These are phyloP conservation scores for Ischnus inquisitorius DNA, from an alignment of 2,888 invertebrate genomes.

Conservation along the genomic window DNA sequence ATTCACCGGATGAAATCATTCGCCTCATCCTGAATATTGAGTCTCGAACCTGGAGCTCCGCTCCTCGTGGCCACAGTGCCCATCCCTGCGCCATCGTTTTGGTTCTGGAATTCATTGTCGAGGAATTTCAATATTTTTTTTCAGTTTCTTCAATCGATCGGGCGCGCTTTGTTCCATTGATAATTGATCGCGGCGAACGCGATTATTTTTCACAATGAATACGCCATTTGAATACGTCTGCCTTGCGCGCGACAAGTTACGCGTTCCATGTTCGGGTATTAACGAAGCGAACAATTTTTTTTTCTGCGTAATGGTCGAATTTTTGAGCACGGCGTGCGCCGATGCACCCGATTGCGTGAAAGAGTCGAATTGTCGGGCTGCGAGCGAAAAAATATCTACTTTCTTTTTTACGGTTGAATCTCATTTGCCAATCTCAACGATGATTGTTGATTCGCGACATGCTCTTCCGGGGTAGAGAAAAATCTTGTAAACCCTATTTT, in stretches of 20 bases:
- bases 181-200: neutral
- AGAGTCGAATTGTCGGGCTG: too few species aligned
- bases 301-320: too few species aligned
- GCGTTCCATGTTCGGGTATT: too few species aligned
- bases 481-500: neutral
- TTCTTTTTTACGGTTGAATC: too few species aligned
- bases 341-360: too few species aligned
- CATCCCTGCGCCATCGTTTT: neutral
- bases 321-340: too few species aligned
- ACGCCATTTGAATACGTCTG: too few species aligned
- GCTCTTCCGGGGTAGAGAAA: neutral
- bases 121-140: neutral
- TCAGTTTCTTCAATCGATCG: neutral
- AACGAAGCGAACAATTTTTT: too few species aligned
- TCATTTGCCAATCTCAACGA: too few species aligned
- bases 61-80: slow-evolving; percentile 2
- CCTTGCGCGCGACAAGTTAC: too few species aligned
- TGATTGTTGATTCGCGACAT: neutral
- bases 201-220: neutral
- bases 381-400: too few species aligned
- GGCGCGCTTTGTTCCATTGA: neutral
- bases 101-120: neutral
- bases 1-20: slow-evolving; percentile 57
- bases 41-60: neutral
- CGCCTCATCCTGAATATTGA: slow-evolving; percentile 8